These are phyloP conservation scores for Atlantisia rogersi DNA, from an alignment of 2,113 vertebrate species.

Conservation along the genomic window DNA sequence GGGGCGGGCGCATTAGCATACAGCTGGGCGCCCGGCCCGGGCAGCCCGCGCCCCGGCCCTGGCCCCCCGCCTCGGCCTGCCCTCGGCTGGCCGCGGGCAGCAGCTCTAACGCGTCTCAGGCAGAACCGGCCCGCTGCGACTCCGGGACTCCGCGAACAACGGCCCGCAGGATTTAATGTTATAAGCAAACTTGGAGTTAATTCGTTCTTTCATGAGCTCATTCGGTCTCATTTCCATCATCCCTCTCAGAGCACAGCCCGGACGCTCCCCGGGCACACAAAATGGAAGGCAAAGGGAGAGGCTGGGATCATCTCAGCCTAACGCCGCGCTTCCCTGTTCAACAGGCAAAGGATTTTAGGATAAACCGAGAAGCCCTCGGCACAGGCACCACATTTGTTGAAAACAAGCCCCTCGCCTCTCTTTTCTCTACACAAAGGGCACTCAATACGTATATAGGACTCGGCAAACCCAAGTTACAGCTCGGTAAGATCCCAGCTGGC, in stretches of 20 bases:
- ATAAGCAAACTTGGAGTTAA: not conserved
- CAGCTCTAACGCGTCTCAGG: no score
- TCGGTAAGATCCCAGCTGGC: accelerated
- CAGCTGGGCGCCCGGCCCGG: constrained; percentile 81
- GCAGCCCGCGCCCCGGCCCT: not conserved
- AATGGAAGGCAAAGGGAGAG: not conserved
- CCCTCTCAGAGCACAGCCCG: not conserved
- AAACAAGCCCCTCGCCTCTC: no score
- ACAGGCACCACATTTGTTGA: accelerated
- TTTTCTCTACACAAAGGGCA: accelerated
- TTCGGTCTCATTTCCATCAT: not conserved
- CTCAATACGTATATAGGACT: accelerated
- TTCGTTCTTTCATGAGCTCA: not conserved
- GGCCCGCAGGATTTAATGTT: not conserved
- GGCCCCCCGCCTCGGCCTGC: not conserved
- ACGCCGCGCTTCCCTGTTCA: accelerated
- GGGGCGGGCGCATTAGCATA: constrained; percentile 83
- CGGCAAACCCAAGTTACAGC: not conserved
- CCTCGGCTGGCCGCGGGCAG: no score
- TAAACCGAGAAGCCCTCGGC: not conserved
- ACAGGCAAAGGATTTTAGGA: not conserved
- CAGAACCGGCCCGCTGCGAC: not conserved
- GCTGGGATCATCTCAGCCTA: accelerated
- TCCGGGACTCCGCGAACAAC: not conserved
- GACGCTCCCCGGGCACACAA: not conserved